Evolutionary conservation across 2,113 vertebrate species (phyloP).

Genomic region (Rhynchopsitta pachyrhyncha): DNA sequence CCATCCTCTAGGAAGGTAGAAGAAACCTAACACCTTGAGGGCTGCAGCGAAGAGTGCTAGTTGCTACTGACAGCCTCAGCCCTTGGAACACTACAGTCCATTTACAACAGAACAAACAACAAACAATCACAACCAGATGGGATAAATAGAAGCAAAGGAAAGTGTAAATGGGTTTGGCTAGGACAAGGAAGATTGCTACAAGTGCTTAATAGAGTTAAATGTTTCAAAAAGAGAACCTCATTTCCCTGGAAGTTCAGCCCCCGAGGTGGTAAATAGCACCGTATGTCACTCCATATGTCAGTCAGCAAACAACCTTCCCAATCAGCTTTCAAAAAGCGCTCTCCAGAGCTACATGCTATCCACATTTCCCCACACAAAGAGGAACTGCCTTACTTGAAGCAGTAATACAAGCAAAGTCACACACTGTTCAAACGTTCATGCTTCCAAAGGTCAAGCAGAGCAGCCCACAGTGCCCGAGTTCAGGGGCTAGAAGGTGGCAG

Average conservation of each 20-base stretch:
- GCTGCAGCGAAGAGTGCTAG: not conserved
- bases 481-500: not conserved
- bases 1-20: not conserved
- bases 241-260: constrained; percentile 14
- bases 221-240: not conserved
- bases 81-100: not conserved
- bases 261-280: constrained; percentile 57
- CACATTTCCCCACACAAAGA: not conserved
- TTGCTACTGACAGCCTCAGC: not conserved
- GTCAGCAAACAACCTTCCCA: constrained; percentile 41
- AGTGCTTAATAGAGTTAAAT: constrained; percentile 42
- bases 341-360: not conserved
- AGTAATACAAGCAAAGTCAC: not conserved
- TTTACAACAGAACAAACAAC: not conserved
- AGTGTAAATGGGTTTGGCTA: constrained; percentile 30
- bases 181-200: not conserved
- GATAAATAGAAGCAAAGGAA: not conserved
- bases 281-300: constrained; percentile 52
- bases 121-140: constrained; percentile 14
- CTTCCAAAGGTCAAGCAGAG: not conserved
- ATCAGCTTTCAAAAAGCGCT: not conserved
- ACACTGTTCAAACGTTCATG: fast-evolving
- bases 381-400: not conserved
- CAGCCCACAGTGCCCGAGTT: not conserved
- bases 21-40: not conserved